Percentiles rank a stretch among this genome's conserved stretches.
These are phyloP conservation scores for Speoplatyrhinus poulsoni DNA, from an alignment of 2,113 vertebrate genomes.

Conservation along the genomic window DNA sequence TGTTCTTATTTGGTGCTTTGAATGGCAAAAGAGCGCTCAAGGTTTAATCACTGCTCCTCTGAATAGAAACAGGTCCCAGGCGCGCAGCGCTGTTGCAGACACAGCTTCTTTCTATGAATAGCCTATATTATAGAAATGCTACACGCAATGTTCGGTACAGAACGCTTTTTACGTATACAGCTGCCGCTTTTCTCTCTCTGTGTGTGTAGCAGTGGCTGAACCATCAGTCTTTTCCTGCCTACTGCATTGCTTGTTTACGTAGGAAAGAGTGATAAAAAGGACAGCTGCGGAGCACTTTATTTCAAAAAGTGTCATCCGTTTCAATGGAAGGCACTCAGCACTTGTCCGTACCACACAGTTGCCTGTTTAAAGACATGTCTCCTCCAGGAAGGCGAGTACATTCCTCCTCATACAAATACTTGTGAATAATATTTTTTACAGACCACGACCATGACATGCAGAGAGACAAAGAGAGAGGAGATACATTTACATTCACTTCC, in stretches of 20 bases:
- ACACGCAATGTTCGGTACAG: constrained; percentile 55
- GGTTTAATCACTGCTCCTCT: constrained; percentile 73
- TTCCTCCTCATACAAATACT: constrained; percentile 19
- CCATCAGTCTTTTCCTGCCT: constrained; percentile 58
- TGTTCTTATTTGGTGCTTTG: constrained; percentile 68
- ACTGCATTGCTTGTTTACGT: constrained; percentile 59
- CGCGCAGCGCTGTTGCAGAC: constrained; percentile 50
- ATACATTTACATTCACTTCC: constrained; percentile 6
- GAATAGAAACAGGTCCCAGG: constrained; percentile 66
- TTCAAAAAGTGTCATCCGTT: constrained; percentile 61
- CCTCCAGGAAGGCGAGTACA: constrained; percentile 29
- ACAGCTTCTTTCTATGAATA: constrained; percentile 62
- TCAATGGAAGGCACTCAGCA: constrained; percentile 56
- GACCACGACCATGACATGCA: too few relatives aligned
- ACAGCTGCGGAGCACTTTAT: constrained; percentile 72
- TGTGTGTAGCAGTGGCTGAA: constrained; percentile 60
- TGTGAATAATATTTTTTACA: constrained; percentile 11
- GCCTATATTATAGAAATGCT: constrained; percentile 70
- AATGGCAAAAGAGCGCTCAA: constrained; percentile 69
- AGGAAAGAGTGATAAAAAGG: constrained; percentile 67
- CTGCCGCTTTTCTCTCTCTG: constrained; percentile 70
- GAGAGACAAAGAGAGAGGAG: background rate
- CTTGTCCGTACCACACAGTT: constrained; percentile 38
- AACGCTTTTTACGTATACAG: constrained; percentile 71
- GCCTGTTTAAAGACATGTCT: constrained; percentile 52